A percentile compares a stretch with the other conserved stretches of the same genome.
Evolutionary conservation across 2,113 vertebrate genomes (phyloP).

Genomic region (Strix uralensis): DNA sequence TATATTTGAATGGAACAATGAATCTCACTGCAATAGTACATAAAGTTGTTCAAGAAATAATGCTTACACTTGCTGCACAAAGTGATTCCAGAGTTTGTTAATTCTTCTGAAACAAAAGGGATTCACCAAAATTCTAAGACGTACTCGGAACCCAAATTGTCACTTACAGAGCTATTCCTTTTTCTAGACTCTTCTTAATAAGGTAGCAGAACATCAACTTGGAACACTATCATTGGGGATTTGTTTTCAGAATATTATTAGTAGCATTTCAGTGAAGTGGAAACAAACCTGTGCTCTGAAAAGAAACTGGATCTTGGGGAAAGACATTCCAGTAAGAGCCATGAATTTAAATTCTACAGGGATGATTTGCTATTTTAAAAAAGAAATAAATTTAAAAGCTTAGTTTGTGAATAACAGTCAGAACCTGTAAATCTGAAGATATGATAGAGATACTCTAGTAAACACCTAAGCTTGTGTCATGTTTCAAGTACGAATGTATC

Average conservation of each 20-base stretch:
- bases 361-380: neutral
- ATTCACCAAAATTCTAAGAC: neutral
- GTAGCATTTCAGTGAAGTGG: constrained; percentile 53
- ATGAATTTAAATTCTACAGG: neutral
- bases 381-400: neutral
- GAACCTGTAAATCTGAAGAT: neutral
- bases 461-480: neutral
- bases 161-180: neutral
- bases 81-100: constrained; percentile 4
- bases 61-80: neutral
- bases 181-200: constrained; percentile 48
- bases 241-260: constrained; percentile 69
- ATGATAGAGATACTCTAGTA: neutral
- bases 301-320: constrained; percentile 18
- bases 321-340: neutral
- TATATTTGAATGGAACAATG: neutral
- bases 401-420: neutral
- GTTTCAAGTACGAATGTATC: neutral
- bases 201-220: constrained; percentile 48
- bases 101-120: constrained; percentile 16
- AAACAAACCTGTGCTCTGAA: constrained; percentile 52
- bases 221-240: constrained; percentile 55
- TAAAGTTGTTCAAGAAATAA: neutral
- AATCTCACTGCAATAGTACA: neutral
- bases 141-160: neutral